Conservation (phyloP, 2,797 vertebrate species). For the Chrosomus eos region DNA sequence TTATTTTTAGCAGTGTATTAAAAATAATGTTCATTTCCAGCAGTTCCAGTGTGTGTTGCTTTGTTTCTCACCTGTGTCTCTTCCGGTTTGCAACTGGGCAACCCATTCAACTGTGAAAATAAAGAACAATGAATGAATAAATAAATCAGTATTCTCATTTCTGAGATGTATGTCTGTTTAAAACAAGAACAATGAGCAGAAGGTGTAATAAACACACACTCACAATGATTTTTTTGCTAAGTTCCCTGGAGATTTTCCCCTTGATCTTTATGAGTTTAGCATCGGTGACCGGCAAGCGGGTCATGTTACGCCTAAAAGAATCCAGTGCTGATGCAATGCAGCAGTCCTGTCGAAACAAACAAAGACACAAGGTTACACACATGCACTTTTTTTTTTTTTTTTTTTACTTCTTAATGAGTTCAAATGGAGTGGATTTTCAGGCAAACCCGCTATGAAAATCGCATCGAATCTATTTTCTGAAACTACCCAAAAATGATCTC, state of each 20-base stretch:
- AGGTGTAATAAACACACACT: constrained; percentile 54
- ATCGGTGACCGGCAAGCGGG: accelerated
- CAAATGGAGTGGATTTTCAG: neutral
- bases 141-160: neutral
- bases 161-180: neutral
- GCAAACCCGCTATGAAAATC: neutral
- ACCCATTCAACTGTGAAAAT: constrained; percentile 39
- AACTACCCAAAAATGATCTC: too few species aligned
- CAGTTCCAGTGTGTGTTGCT: neutral
- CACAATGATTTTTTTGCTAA: constrained; percentile 37
- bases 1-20: neutral
- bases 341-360: constrained; percentile 65
- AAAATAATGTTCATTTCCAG: neutral
- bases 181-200: neutral
- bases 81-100: constrained; percentile 37
- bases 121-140: neutral
- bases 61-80: constrained; percentile 53
- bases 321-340: constrained; percentile 66
- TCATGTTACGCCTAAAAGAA: constrained; percentile 62
- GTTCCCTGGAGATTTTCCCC: constrained; percentile 48
- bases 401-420: neutral
- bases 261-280: accelerated
- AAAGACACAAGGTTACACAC: neutral
- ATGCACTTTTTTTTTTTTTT: neutral
- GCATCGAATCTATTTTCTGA: too few species aligned